phyloP scores from a whole-genome alignment of 2,113 vertebrate species.

The Oryzias celebensis region DNA sequence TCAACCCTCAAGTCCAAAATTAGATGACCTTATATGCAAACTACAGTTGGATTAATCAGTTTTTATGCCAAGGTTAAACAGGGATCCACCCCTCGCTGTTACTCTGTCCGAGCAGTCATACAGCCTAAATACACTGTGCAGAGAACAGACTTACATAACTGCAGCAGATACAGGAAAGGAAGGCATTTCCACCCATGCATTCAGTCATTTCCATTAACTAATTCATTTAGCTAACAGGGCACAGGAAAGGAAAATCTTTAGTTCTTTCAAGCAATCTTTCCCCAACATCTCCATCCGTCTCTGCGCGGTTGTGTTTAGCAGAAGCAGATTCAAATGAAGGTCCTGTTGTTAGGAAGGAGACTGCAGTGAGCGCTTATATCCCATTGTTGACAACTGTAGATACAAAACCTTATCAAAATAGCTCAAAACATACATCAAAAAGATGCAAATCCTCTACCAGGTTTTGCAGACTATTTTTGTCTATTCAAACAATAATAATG shows the following conservation, averaged over 20 bases:
- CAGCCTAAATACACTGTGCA: conserved; percentile 33
- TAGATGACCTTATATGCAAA: conserved; percentile 66
- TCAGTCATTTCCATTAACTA: conserved; percentile 43
- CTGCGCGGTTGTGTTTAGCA: conserved; percentile 5
- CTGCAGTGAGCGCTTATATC: conserved; percentile 10
- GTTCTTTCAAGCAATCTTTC: conserved; percentile 20
- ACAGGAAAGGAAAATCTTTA: conserved; percentile 28
- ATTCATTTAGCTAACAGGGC: conserved; percentile 31
- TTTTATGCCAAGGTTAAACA: conserved; percentile 58
- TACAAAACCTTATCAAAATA: conserved; percentile 15
- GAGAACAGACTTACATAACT: conserved; percentile 51
- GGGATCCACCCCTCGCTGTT: conserved; percentile 46
- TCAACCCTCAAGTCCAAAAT: conserved; percentile 51
- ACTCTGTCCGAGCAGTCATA: conserved; percentile 21
- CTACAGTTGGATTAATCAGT: conserved; percentile 59
- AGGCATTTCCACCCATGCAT: conserved; percentile 16
- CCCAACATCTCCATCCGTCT: conserved; percentile 33
- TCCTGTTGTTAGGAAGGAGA: conserved; percentile 21
- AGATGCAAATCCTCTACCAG: too few relatives aligned
- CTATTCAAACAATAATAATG: background rate
- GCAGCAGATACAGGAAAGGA: conserved; percentile 27
- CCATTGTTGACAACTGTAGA: conserved; percentile 19
- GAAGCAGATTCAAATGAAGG: conserved; percentile 29
- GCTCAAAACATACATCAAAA: background rate
- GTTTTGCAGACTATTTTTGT: too few relatives aligned